These are phyloP conservation scores for Perca fluviatilis DNA, from an alignment of 2,113 vertebrate species.

Conservation along the genomic window DNA sequence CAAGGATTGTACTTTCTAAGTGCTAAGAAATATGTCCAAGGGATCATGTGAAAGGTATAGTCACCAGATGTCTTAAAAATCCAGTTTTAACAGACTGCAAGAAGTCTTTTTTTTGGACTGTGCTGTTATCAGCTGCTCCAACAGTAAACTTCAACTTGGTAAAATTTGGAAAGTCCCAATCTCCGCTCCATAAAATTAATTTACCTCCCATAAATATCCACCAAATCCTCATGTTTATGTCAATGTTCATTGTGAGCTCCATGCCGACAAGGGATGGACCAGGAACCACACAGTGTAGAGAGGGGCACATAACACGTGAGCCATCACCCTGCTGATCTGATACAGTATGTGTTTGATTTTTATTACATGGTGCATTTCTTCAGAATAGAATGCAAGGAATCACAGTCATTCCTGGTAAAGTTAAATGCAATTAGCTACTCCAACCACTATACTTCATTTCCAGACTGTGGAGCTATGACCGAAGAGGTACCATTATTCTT, in stretches of 20 bases:
- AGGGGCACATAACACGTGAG: neutral
- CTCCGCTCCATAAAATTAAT: neutral
- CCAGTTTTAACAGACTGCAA: neutral
- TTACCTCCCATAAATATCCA: neutral
- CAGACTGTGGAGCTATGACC: no score
- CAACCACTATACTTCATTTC: no score
- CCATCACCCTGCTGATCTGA: neutral
- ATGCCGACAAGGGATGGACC: neutral
- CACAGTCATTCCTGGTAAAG: no score
- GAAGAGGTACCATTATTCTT: no score
- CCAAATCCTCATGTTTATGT: neutral
- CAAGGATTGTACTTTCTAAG: neutral
- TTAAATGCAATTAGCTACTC: no score
- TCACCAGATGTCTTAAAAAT: conserved; percentile 6
- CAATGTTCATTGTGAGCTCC: neutral
- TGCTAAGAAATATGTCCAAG: neutral
- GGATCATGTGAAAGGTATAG: neutral
- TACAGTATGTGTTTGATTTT: no score
- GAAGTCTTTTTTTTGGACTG: neutral
- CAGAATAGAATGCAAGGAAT: no score
- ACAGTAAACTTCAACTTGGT: neutral
- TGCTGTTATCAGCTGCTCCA: neutral
- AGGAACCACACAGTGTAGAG: neutral
- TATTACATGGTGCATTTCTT: no score
- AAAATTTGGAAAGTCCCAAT: neutral